Evolutionary conservation across 2,888 invertebrate species (phyloP).

Genomic region (Mimumesa dahlbomi): DNA sequence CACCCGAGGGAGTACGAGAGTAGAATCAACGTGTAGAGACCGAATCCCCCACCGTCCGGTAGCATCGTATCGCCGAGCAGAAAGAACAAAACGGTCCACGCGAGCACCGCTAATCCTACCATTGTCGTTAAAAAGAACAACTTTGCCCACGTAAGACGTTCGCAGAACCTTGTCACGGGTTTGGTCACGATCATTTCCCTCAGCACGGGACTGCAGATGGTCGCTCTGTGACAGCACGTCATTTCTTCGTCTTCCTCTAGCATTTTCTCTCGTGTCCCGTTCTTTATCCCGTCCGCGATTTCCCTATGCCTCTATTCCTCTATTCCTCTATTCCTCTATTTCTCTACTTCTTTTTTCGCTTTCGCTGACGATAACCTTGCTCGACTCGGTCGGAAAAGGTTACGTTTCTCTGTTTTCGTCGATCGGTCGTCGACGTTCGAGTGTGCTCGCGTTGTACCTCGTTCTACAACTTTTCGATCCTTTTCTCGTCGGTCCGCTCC

Average conservation of each 20-base stretch:
- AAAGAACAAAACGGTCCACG: slow-evolving; percentile 67
- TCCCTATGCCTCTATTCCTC: too few species aligned
- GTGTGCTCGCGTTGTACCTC: too few species aligned
- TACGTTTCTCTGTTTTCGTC: too few species aligned
- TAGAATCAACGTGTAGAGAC: slow-evolving; percentile 67
- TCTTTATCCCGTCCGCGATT: background rate
- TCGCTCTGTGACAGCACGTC: slow-evolving; percentile 70
- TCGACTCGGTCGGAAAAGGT: too few species aligned
- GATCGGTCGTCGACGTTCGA: too few species aligned
- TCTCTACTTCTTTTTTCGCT: too few species aligned
- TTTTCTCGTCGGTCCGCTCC: too few species aligned
- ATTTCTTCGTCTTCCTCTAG: slow-evolving; percentile 23
- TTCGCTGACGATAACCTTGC: too few species aligned
- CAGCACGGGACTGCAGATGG: slow-evolving; percentile 63
- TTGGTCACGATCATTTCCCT: slow-evolving; percentile 66
- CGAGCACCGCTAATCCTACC: slow-evolving; percentile 41
- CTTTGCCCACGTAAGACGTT: slow-evolving; percentile 65
- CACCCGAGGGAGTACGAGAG: slow-evolving; percentile 72
- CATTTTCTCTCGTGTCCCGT: slow-evolving; percentile 19
- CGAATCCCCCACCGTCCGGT: slow-evolving; percentile 68
- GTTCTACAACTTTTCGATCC: too few species aligned
- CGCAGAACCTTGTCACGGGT: slow-evolving; percentile 48
- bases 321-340: too few species aligned
- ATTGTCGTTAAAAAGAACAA: slow-evolving; percentile 66
- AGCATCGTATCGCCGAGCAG: slow-evolving; percentile 68